Evolutionary conservation across 2,888 invertebrate species (phyloP).

Genomic region (Cosmorhoe ocellata): DNA sequence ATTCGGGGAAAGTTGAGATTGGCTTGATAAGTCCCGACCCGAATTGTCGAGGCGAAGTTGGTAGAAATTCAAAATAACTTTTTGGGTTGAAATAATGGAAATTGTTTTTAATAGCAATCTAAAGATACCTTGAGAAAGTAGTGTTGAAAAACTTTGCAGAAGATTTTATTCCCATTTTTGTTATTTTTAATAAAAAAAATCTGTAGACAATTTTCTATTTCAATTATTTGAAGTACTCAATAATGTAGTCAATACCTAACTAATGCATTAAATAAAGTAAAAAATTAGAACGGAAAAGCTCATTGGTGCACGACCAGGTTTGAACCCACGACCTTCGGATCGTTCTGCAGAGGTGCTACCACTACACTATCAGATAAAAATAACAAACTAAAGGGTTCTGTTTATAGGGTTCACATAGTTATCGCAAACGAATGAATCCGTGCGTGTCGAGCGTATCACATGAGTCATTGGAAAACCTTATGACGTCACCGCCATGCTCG

Average conservation of each 20-base stretch:
- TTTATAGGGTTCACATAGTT: conserved; percentile 23
- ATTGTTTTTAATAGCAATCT: conserved; percentile 2
- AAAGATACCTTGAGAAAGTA: conserved; percentile 5
- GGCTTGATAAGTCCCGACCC: conserved; percentile 18
- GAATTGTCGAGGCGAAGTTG: conserved; percentile 13
- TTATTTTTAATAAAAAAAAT: too few relatives aligned
- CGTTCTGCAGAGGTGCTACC: too few relatives aligned
- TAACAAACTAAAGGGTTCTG: not conserved
- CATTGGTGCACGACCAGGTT: too few relatives aligned
- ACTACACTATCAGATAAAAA: too few relatives aligned
- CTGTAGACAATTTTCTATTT: too few relatives aligned
- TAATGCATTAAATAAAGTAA: too few relatives aligned
- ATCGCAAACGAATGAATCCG: conserved; percentile 22
- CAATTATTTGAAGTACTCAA: too few relatives aligned
- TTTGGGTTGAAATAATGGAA: conserved; percentile 10
- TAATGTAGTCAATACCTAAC: too few relatives aligned
- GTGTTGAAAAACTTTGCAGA: not conserved
- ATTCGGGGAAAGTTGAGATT: conserved; percentile 21
- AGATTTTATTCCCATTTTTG: too few relatives aligned
- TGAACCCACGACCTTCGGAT: too few relatives aligned
- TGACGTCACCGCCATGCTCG: conserved; percentile 18
- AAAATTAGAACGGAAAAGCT: too few relatives aligned
- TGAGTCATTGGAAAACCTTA: conserved; percentile 32
- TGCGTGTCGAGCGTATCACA: conserved; percentile 24
- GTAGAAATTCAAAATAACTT: conserved; percentile 20